Evolutionary conservation across 2,113 vertebrate genomes (phyloP).

Genomic region (Serilophus lunatus): DNA sequence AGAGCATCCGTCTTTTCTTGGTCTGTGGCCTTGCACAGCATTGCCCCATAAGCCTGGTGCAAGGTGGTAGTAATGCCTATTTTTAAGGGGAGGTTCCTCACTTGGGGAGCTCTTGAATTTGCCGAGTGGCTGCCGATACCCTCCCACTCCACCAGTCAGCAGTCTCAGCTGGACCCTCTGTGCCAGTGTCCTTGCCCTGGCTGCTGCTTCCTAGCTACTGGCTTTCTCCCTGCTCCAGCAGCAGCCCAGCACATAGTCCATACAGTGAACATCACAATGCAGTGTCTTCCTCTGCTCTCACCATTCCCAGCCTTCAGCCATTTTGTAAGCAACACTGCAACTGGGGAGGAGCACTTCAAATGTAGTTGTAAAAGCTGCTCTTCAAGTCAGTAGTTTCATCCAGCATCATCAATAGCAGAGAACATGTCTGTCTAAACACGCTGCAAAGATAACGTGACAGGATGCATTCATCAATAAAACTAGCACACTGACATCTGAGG

Average conservation of each 20-base stretch:
- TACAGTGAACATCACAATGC: neutral
- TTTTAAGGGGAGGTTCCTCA: neutral
- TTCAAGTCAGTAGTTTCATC: neutral
- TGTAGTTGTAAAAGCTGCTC: neutral
- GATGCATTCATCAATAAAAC: neutral
- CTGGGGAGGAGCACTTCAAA: neutral
- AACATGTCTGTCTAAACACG: neutral
- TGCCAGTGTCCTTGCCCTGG: neutral
- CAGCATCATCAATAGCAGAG: accelerated
- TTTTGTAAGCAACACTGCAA: neutral
- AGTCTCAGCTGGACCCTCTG: neutral
- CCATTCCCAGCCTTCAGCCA: accelerated
- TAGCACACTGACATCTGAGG: neutral
- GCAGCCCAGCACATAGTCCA: neutral
- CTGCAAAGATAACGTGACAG: accelerated
- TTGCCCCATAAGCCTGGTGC: neutral
- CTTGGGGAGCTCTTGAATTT: neutral
- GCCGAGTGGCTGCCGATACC: neutral
- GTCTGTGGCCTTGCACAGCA: neutral
- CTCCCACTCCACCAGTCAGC: neutral
- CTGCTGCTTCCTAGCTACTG: neutral
- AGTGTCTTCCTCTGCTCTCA: neutral
- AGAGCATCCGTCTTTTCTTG: neutral
- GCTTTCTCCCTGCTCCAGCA: neutral
- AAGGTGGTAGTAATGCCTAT: neutral